A percentile compares a stretch with the other conserved stretches of the same genome.
These are phyloP conservation scores for Propithecus perrieri DNA, from an alignment of 2,797 vertebrate genomes.

Conservation along the genomic window DNA sequence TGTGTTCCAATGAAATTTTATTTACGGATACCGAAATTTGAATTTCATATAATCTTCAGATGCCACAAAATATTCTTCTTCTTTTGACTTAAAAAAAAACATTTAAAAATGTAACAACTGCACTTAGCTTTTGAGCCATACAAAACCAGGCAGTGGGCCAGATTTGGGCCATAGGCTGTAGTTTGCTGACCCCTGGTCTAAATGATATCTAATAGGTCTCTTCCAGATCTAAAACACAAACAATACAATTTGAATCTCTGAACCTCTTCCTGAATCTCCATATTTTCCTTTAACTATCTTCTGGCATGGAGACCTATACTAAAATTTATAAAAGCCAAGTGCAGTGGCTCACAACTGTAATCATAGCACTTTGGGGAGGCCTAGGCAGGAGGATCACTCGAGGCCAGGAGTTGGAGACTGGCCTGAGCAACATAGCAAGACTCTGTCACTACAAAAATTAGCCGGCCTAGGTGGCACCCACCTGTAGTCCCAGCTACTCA, in stretches of 20 bases:
- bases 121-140: not conserved
- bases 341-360: not conserved
- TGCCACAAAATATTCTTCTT: constrained; percentile 19
- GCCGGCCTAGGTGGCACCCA: not conserved
- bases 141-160: not conserved
- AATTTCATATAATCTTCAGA: constrained; percentile 10
- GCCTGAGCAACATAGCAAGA: not conserved
- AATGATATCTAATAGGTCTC: not conserved
- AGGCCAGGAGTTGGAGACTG: not conserved
- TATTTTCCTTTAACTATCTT: not conserved
- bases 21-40: constrained; percentile 17
- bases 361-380: not conserved
- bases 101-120: constrained; percentile 6
- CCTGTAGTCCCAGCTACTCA: not conserved
- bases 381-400: not conserved
- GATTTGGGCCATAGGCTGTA: not conserved
- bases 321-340: not conserved
- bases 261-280: not conserved
- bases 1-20: constrained; percentile 13
- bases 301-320: not conserved
- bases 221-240: not conserved
- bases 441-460: not conserved
- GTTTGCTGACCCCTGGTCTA: not conserved
- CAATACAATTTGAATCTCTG: not conserved
- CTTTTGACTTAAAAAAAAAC: not conserved